Percentiles rank a stretch among this genome's conserved stretches.
phyloP scores from a whole-genome alignment of 2,888 invertebrate genomes.

The Trichogramma dendrolimi region DNA sequence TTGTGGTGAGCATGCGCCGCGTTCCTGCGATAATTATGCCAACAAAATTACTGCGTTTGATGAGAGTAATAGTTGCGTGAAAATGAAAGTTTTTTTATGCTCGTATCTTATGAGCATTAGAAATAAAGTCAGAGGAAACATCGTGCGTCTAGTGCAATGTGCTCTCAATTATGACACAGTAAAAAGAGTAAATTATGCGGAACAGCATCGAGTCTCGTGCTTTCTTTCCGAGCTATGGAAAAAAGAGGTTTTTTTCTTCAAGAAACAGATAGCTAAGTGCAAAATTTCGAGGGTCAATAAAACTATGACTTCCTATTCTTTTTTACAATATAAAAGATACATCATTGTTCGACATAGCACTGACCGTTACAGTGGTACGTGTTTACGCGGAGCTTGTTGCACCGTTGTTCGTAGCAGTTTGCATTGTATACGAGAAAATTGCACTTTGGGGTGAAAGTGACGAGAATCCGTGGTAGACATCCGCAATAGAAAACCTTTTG shows the following conservation, averaged over 20 bases:
- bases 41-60: not conserved
- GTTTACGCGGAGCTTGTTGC: too few relatives aligned
- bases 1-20: too few relatives aligned
- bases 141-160: not conserved
- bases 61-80: not conserved
- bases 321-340: not conserved
- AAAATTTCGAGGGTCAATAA: conserved; percentile 26
- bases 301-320: conserved; percentile 26
- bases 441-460: conserved; percentile 22
- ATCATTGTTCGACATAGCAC: too few relatives aligned
- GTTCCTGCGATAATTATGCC: not conserved
- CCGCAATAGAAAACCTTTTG: conserved; percentile 21
- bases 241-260: too few relatives aligned
- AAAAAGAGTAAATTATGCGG: not conserved
- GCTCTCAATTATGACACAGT: not conserved
- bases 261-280: too few relatives aligned
- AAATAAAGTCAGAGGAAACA: not conserved
- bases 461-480: conserved; percentile 15
- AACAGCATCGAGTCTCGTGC: too few relatives aligned
- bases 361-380: too few relatives aligned
- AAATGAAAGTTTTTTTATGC: not conserved
- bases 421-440: conserved; percentile 5
- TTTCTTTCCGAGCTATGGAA: too few relatives aligned
- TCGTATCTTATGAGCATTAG: not conserved
- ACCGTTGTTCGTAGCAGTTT: not conserved